Evolutionary conservation across 2,888 invertebrate species (phyloP), one percentile per base, ranked within the genome.

Genomic region (Diaphora mendica): DNA sequence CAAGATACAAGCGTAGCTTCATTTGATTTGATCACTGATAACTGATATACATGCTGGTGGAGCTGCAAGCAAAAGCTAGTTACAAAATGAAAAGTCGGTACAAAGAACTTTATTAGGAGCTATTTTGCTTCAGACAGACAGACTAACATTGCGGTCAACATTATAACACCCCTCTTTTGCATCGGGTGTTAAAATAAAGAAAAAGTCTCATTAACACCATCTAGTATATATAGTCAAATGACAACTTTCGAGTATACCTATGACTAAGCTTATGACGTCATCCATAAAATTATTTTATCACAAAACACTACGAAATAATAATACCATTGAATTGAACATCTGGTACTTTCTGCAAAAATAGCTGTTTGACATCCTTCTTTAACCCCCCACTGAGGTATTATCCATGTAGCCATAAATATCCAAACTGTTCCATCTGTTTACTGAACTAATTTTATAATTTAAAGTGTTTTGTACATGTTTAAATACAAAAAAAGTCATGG

Each of bases 361-460:
- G n/a, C 62, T 62, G 1, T 55, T 62, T 17, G 7, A 30, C 51
- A 59, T 30, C 20, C 30, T 48, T 13, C 35, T 35, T 64, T 64
- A 79, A 76, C 78, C 74, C 80, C 84, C 15, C 51, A n/a, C 51
- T 64, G 76, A 75, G 76, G 75, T 39, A 67, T 66, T 11, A 64
- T 42, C 5, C 30, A 48, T 4, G 39, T 33, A 5, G 13, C 33
- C 48, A 67, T 67, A 48, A 44, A 67, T 48, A 67, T 33, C 26
- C 3, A 4, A 64, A 70, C 30, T 23, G 44, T 44, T 62, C 13
- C 39, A 17, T 42, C 2, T 20, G 66, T 30, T 23, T 9, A 30
- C 30, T 20, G 1, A 51, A 51, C 13, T 9, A 33, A 64, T 5
- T 59, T 59, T 4, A 15, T 59, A 15, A 8, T 30, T 15, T 4